Conservation (phyloP, 2,797 vertebrate genomes). For the Eurystomus glaucurus region DNA sequence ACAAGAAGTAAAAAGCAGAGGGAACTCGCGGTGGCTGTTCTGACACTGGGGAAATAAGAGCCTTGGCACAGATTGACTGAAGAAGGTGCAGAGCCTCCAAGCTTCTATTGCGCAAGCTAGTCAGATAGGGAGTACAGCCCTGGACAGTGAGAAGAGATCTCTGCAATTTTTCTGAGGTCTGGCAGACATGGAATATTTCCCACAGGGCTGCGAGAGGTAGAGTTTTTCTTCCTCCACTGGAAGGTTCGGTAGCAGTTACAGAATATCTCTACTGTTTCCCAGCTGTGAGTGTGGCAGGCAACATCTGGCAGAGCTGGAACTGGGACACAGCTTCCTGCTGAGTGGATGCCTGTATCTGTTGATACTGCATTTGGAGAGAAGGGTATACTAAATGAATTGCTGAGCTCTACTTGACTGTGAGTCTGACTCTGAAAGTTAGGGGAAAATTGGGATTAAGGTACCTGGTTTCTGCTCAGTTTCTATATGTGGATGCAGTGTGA, state of each 20-base stretch:
- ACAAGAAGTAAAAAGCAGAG: neutral
- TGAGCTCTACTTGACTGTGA: neutral
- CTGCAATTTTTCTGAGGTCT: neutral
- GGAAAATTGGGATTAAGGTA: neutral
- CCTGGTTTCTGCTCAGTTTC: neutral
- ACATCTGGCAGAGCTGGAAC: constrained; percentile 17
- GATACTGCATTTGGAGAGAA: neutral
- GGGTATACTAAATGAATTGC: neutral
- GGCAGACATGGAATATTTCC: neutral
- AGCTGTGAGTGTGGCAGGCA: neutral
- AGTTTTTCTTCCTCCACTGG: neutral
- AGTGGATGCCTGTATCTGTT: constrained; percentile 11
- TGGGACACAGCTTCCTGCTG: neutral
- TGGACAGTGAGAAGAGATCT: neutral
- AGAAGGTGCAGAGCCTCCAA: neutral
- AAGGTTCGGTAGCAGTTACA: neutral
- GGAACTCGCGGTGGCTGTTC: accelerated
- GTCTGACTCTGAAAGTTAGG: neutral
- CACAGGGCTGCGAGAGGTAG: neutral
- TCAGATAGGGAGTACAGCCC: neutral
- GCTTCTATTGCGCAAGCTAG: neutral
- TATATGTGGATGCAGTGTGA: neutral
- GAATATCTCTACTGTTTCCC: neutral
- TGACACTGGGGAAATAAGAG: neutral
- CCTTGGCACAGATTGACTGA: neutral